Percentiles rank a stretch among this genome's conserved stretches.
Conservation (phyloP, 2,797 vertebrate species). For the Danionella dracula region DNA sequence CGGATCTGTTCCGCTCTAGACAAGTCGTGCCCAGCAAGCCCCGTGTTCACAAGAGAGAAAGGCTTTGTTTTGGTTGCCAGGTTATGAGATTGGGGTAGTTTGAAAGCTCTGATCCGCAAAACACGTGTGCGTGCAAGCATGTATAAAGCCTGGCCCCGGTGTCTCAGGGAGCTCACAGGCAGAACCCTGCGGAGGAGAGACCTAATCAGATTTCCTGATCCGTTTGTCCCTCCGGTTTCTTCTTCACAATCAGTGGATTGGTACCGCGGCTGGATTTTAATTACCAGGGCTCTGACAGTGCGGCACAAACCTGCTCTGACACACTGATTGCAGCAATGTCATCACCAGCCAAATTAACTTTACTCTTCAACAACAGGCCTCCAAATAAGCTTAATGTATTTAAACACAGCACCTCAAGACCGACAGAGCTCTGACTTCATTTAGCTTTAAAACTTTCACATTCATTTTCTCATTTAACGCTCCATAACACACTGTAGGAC, state of each 20-base stretch:
- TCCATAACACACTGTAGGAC: conserved; percentile 4
- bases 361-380: background rate
- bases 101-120: conserved; percentile 39
- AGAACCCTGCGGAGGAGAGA: conserved; percentile 44
- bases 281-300: conserved; percentile 50
- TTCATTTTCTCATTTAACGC: conserved; percentile 22
- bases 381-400: conserved; percentile 10
- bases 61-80: conserved; percentile 47
- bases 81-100: conserved; percentile 40
- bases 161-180: conserved; percentile 39
- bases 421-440: conserved; percentile 7
- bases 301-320: conserved; percentile 31
- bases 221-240: conserved; percentile 58
- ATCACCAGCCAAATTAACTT: conserved; percentile 48
- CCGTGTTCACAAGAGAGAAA: conserved; percentile 32
- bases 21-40: conserved; percentile 25
- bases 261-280: conserved; percentile 69
- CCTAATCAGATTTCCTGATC: conserved; percentile 57
- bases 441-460: conserved; percentile 23
- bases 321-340: conserved; percentile 56
- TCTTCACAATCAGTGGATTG: conserved; percentile 61
- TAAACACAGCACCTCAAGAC: conserved; percentile 7
- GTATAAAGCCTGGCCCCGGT: conserved; percentile 20
- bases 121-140: conserved; percentile 13
- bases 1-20: conserved; percentile 27